Conservation (phyloP, 1,140 invertebrate species). For the Grapholita molesta region DNA sequence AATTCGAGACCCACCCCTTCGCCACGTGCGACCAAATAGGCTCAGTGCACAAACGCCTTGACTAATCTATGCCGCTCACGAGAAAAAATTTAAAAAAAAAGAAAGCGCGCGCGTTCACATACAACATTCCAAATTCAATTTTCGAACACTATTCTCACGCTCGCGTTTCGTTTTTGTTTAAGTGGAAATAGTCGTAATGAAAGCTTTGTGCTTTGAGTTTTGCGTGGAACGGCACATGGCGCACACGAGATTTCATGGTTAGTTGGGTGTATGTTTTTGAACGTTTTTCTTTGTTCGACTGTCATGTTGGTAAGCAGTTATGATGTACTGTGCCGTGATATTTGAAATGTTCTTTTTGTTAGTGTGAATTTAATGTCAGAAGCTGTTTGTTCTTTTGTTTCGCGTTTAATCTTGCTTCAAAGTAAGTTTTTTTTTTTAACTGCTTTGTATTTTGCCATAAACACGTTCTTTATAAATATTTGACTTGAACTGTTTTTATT, state of each 20-base stretch:
- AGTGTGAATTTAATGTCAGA: background rate
- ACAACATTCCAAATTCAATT: conserved; percentile 49
- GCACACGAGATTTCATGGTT: conserved; percentile 73
- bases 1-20: conserved; percentile 72
- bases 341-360: background rate
- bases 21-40: conserved; percentile 71
- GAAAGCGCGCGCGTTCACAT: conserved; percentile 33
- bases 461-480: background rate
- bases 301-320: conserved; percentile 3
- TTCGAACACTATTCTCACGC: conserved; percentile 44
- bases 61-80: conserved; percentile 68
- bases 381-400: background rate
- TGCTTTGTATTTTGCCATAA: background rate
- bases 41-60: conserved; percentile 64
- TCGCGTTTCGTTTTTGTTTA: conserved; percentile 37
- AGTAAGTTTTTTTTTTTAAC: background rate
- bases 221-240: conserved; percentile 66
- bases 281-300: conserved; percentile 18
- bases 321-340: background rate
- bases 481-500: too few species aligned
- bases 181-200: conserved; percentile 54
- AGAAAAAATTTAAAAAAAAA: conserved; percentile 60
- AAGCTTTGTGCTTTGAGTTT: conserved; percentile 53
- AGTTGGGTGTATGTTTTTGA: conserved; percentile 40
- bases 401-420: background rate